phyloP scores from a whole-genome alignment of 2,113 vertebrate genomes.

The Falcunculus frontatus region DNA sequence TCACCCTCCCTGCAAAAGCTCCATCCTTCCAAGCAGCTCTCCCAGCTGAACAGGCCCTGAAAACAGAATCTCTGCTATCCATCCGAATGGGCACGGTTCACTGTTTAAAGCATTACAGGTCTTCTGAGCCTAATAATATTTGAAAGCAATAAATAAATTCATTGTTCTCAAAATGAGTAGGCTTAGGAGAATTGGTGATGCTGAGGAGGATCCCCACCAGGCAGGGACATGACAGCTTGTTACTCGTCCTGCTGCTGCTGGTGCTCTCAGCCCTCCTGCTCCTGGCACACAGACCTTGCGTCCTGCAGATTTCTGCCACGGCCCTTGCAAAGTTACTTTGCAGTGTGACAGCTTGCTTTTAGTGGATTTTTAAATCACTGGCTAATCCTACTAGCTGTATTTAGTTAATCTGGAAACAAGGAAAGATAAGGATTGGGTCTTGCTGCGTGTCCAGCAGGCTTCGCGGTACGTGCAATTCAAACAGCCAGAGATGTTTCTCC shows the following conservation, averaged over 20 bases:
- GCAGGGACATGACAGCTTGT: background rate
- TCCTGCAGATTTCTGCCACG: background rate
- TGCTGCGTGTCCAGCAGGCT: background rate
- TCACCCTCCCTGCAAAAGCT: background rate
- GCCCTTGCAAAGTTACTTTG: background rate
- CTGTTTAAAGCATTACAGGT: background rate
- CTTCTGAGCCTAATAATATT: background rate
- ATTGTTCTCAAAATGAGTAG: background rate
- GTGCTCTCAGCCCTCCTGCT: background rate
- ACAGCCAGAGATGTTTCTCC: background rate
- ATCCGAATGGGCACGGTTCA: rapidly evolving
- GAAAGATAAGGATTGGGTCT: background rate
- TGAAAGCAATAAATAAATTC: conserved; percentile 1
- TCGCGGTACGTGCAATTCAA: background rate
- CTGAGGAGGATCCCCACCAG: background rate
- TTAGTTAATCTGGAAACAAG: background rate
- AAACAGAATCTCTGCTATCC: background rate
- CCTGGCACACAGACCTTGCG: background rate
- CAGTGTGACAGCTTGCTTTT: background rate
- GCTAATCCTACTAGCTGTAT: background rate
- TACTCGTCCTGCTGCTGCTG: background rate
- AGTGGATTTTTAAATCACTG: background rate
- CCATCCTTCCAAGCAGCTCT: background rate
- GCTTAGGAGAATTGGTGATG: background rate
- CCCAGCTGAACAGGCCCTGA: background rate